These are phyloP conservation scores for Pelobates cultripes DNA, from an alignment of 2,797 vertebrate genomes.

Conservation along the genomic window DNA sequence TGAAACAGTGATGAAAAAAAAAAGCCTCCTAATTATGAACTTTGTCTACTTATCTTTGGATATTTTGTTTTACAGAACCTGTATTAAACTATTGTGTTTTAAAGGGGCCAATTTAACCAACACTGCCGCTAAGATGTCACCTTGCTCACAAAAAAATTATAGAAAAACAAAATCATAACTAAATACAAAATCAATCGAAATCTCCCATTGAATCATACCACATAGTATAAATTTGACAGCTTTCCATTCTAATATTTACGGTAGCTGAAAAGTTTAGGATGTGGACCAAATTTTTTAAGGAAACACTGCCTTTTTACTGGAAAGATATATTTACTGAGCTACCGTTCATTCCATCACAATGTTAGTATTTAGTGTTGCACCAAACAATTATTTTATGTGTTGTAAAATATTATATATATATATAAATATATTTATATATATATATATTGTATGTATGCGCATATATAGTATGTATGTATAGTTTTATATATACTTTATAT, in stretches of 20 bases:
- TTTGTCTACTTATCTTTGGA: conserved; percentile 52
- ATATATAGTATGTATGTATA: not conserved
- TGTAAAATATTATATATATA: conserved; percentile 70
- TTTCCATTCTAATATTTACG: conserved; percentile 56
- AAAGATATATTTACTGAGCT: conserved; percentile 75
- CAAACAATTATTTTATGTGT: conserved; percentile 73
- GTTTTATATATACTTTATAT: not conserved
- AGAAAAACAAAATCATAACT: not conserved
- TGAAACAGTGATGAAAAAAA: conserved; percentile 45
- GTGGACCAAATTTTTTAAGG: conserved; percentile 82
- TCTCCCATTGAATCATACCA: conserved; percentile 35
- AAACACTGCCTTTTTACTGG: conserved; percentile 78
- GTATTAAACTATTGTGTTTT: conserved; percentile 57
- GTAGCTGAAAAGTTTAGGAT: conserved; percentile 72
- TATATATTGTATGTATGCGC: too few relatives aligned
- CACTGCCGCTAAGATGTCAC: conserved; percentile 60
- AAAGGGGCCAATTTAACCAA: conserved; percentile 63
- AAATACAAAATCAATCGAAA: conserved; percentile 23
- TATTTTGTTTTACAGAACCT: conserved; percentile 64
- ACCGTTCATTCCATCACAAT: conserved; percentile 79
- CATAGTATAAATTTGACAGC: conserved; percentile 59
- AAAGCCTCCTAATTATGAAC: conserved; percentile 55
- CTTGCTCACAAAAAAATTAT: conserved; percentile 3
- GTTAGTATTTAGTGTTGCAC: conserved; percentile 74
- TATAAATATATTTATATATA: conserved; percentile 13